Base-by-base conservation (phyloP, 2,888 invertebrate genomes). In the Eugnorisma glareosa region DNA sequence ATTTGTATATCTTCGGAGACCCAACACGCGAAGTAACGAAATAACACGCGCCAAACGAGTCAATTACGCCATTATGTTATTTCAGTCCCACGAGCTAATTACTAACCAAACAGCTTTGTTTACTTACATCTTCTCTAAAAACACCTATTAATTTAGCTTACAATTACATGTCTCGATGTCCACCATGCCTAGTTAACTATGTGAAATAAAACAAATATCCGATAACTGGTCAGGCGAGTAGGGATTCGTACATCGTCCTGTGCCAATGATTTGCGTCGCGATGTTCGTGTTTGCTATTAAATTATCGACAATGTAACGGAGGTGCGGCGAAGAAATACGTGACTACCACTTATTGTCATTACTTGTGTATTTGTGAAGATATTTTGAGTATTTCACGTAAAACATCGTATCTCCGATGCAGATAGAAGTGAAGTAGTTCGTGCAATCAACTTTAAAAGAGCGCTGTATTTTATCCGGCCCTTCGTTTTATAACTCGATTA, bases 401-500 rank as follows among this genome's bases (percentile, higher is more conserved):
- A 79, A 37, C 35, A 31, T 75, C 40, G 15, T 78, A 68, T 67
- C 45, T 72, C n/a, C 18, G 51, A 63, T 59, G 76, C 40, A 64
- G 63, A 82, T 68, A 77, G 67, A 71, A 67, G 51, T 79, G 24
- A 69, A 79, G 73, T 73, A 70, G 64, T 77, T 64, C 77, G 75
- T 68, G 72, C 79, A 86, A 87, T 86, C 80, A 88, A 87, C 81
- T 83, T 75, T 74, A 79, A 86, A 84, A 73, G 75, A 75, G 74
- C 70, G 48, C 73, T 75, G 86, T 87, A 89, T 89, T 88, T 89
- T 84, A 89, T 88, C 82, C 70, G 69, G 80, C 84, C 85, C 83
- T 82, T 80, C 89, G 87, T 92, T 91, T 91, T 91, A 91, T 92
- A 91, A 91, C 90, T 89, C 88, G 90, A 94, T 94, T 93, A 93